Conservation (phyloP, 2,113 vertebrate genomes). For the Hippoglossus stenolepis region DNA sequence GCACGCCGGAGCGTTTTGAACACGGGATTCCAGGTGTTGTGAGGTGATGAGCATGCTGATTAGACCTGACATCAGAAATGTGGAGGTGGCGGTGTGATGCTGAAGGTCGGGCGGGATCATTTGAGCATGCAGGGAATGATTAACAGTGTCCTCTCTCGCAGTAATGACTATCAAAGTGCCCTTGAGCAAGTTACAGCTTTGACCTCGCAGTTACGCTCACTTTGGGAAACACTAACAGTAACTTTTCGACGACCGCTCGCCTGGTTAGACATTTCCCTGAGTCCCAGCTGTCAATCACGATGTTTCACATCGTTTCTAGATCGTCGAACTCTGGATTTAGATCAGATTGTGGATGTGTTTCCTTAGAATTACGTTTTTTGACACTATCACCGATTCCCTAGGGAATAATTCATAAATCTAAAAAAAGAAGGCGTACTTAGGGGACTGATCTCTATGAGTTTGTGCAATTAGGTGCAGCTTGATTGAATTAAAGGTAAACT, state of each 20-base stretch:
- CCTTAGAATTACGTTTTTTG: too few relatives aligned
- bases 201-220: slow-evolving; percentile 17
- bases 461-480: too few relatives aligned
- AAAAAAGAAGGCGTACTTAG: too few relatives aligned
- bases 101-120: slow-evolving; percentile 71
- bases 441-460: too few relatives aligned
- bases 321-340: too few relatives aligned
- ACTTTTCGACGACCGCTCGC: neutral
- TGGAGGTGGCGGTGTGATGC: slow-evolving; percentile 44
- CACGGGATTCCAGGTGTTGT: slow-evolving; percentile 7
- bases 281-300: too few relatives aligned
- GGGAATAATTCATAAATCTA: too few relatives aligned
- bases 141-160: slow-evolving; percentile 56
- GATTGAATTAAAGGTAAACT: too few relatives aligned
- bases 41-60: slow-evolving; percentile 51
- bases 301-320: too few relatives aligned
- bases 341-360: too few relatives aligned
- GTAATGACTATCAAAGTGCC: slow-evolving; percentile 57
- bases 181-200: slow-evolving; percentile 61
- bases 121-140: slow-evolving; percentile 69
- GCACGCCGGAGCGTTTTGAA: neutral
- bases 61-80: slow-evolving; percentile 52
- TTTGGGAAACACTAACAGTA: neutral
- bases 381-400: too few relatives aligned
- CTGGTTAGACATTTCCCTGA: neutral